A percentile compares a stretch with the other conserved stretches of the same genome.
Conservation (phyloP, 1,140 invertebrate species). For the Cyrtorhinus lividipennis region DNA sequence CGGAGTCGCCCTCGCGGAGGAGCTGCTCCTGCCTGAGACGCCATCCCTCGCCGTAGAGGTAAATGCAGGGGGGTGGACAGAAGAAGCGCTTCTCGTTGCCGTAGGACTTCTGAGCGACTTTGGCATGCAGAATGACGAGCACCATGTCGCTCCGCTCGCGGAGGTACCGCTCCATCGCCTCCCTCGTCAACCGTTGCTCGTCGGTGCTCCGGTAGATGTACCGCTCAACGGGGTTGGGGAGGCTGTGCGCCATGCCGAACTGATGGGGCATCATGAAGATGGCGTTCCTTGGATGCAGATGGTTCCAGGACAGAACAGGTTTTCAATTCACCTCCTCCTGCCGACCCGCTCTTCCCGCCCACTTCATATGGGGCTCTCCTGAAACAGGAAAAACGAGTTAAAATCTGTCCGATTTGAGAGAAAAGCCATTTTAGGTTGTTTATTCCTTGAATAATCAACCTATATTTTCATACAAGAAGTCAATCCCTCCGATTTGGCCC, state of each 20-base stretch:
- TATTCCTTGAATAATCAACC: no score
- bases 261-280: constrained; percentile 53
- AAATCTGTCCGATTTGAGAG: no score
- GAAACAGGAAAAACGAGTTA: no score
- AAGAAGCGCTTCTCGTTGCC: constrained; percentile 99
- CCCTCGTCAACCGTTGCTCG: constrained; percentile 72
- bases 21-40: constrained; percentile 80
- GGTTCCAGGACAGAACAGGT: not conserved
- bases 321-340: not conserved
- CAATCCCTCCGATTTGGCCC: no score
- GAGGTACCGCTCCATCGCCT: constrained; percentile 92
- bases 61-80: constrained; percentile 98
- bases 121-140: constrained; percentile 94
- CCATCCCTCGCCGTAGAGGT: constrained; percentile 96
- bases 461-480: no score
- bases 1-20: constrained; percentile 71
- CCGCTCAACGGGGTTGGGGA: constrained; percentile 54
- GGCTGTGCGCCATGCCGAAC: constrained; percentile 52
- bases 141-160: constrained; percentile 89
- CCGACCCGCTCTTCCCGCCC: not conserved
- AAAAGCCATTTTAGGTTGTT: no score
- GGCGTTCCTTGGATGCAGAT: not conserved
- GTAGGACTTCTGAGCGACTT: constrained; percentile 98
- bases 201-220: constrained; percentile 51
- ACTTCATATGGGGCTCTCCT: no score